Evolutionary conservation across 2,797 vertebrate genomes (phyloP).

Genomic region (Sebastes steindachneri): DNA sequence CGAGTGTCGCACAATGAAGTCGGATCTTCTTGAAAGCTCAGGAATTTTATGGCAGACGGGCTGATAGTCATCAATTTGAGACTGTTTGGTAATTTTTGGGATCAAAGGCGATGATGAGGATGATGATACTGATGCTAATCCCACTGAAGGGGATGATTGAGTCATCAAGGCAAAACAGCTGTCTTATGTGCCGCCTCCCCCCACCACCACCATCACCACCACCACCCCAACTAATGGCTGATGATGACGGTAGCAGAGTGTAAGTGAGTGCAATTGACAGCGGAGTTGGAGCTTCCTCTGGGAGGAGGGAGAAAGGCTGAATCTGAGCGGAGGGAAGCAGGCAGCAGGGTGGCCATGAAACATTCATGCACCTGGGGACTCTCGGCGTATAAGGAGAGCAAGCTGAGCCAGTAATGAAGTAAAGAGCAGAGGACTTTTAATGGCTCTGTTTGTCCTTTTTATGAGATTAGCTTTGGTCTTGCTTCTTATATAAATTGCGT

Average conservation of each 20-base stretch:
- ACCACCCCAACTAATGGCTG: conserved; percentile 47
- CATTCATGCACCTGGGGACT: conserved; percentile 80
- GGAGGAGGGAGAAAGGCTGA: conserved; percentile 53
- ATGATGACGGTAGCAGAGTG: conserved; percentile 64
- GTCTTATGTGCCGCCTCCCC: conserved; percentile 47
- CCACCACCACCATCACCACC: not conserved
- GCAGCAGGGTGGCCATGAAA: conserved; percentile 78
- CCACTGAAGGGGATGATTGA: conserved; percentile 70
- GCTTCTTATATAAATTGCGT: conserved; percentile 53
- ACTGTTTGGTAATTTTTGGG: conserved; percentile 56
- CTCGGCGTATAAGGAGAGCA: conserved; percentile 69
- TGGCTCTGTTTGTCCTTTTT: conserved; percentile 68
- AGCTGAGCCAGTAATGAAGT: conserved; percentile 73
- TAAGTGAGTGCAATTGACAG: conserved; percentile 70
- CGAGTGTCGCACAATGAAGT: not conserved
- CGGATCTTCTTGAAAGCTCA: conserved; percentile 3
- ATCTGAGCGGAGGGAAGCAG: conserved; percentile 50
- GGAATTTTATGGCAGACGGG: conserved; percentile 28
- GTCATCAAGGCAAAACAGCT: conserved; percentile 66
- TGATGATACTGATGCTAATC: conserved; percentile 64
- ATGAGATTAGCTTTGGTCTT: conserved; percentile 57
- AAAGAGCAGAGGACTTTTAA: conserved; percentile 66
- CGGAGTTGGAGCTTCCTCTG: conserved; percentile 63
- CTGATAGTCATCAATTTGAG: conserved; percentile 50
- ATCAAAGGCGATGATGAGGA: conserved; percentile 62